phyloP scores from a whole-genome alignment of 1,140 invertebrate genomes.

The Thaumetopoea pityocampa region DNA sequence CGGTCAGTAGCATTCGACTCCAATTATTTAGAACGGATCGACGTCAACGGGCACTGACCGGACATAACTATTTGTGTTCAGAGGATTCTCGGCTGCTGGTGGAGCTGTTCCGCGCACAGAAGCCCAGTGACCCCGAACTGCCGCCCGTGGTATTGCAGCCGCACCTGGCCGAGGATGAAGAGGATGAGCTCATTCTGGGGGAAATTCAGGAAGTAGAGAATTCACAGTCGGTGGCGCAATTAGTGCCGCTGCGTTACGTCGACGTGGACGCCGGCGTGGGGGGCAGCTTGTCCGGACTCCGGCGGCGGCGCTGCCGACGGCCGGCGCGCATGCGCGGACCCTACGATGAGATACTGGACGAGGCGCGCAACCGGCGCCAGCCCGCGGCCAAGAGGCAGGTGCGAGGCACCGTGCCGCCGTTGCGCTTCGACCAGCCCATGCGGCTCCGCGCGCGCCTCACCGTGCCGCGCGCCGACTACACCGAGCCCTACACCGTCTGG shows the following conservation, averaged over 20 bases:
- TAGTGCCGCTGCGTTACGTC: no score
- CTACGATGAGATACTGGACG: background rate
- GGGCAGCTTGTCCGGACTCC: background rate
- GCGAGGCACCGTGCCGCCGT: conserved; percentile 15
- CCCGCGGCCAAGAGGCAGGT: no score
- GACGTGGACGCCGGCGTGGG: background rate
- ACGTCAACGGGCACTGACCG: no score
- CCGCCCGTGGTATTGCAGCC: conserved; percentile 23
- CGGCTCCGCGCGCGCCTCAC: conserved; percentile 23
- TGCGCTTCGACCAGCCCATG: conserved; percentile 27
- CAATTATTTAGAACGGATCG: background rate
- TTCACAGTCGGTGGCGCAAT: no score
- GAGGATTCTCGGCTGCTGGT: conserved; percentile 28
- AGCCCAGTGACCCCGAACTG: conserved; percentile 29
- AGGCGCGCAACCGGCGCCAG: background rate
- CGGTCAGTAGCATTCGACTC: background rate
- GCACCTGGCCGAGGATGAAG: background rate
- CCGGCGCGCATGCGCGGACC: background rate
- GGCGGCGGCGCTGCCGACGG: background rate
- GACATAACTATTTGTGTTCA: background rate
- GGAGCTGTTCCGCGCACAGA: conserved; percentile 38
- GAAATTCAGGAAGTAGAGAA: background rate
- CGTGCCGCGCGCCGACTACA: conserved; percentile 44
- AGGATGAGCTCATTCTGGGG: conserved; percentile 3
- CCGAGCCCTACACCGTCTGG: conserved; percentile 42